Evolutionary conservation across 2,888 invertebrate genomes (phyloP).

Genomic region (Napeogenes inachia): DNA sequence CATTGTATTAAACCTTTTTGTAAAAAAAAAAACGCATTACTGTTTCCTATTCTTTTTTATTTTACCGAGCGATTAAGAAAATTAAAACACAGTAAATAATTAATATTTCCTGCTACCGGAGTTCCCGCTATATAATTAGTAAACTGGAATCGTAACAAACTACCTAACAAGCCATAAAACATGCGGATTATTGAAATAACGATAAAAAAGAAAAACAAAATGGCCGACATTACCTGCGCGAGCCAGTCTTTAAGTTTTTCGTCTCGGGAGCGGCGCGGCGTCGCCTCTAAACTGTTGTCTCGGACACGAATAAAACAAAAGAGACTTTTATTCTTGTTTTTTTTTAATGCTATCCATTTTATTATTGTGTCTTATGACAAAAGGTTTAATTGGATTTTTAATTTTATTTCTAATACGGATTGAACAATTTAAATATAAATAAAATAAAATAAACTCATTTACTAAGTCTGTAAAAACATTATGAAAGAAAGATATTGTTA

Average conservation of each 20-base stretch:
- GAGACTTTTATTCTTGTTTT: constrained; percentile 61
- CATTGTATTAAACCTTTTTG: no score
- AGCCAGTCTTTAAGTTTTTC: constrained; percentile 50
- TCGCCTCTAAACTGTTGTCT: constrained; percentile 59
- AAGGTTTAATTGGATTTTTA: not conserved
- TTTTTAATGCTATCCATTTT: constrained; percentile 66
- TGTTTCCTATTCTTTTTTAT: no score
- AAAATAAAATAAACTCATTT: not conserved
- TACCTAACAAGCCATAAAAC: constrained; percentile 69
- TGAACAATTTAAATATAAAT: not conserved
- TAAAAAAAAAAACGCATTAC: no score
- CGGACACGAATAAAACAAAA: constrained; percentile 74
- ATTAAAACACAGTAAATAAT: constrained; percentile 29
- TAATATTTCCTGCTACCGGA: constrained; percentile 57
- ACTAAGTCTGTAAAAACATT: no score
- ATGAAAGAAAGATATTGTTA: no score
- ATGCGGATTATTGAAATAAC: constrained; percentile 69
- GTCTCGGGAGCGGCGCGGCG: constrained; percentile 38
- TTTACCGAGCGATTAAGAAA: not conserved
- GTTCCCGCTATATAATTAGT: constrained; percentile 61
- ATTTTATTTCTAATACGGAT: not conserved
- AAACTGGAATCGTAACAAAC: constrained; percentile 58
- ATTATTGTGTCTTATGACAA: constrained; percentile 46
- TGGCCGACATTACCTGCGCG: constrained; percentile 67
- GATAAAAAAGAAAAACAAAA: constrained; percentile 60